phyloP scores from a whole-genome alignment of 1,140 invertebrate species.

The Pissodes strobi region DNA sequence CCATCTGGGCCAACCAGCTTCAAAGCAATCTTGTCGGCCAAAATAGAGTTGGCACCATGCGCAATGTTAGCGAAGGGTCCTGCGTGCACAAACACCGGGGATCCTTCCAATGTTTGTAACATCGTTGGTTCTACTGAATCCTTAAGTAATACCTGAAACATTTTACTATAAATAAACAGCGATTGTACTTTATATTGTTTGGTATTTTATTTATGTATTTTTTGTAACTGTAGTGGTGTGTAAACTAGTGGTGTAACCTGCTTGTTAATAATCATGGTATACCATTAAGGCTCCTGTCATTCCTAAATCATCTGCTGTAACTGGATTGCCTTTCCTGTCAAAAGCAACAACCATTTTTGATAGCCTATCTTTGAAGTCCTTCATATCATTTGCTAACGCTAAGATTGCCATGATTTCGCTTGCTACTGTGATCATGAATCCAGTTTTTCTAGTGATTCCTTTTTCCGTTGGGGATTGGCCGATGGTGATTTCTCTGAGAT shows the following conservation, averaged over 20 bases:
- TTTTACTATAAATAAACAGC: no score
- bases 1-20: constrained; percentile 93
- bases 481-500: constrained; percentile 93
- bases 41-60: constrained; percentile 95
- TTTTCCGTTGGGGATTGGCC: constrained; percentile 96
- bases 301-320: constrained; percentile 92
- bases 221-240: no score
- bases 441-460: constrained; percentile 78
- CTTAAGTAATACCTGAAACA: constrained; percentile 69
- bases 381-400: constrained; percentile 70
- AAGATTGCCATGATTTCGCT: constrained; percentile 99
- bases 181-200: no score
- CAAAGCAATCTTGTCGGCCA: constrained; percentile 92
- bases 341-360: constrained; percentile 92
- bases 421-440: constrained; percentile 93
- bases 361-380: constrained; percentile 88
- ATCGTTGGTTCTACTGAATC: constrained; percentile 89
- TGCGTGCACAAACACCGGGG: constrained; percentile 93
- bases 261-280: no score
- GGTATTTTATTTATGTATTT: no score
- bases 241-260: no score
- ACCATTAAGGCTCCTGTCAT: constrained; percentile 53
- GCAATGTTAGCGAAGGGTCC: constrained; percentile 99
- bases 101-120: constrained; percentile 97
- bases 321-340: constrained; percentile 77